These are phyloP conservation scores for Brachystomella parvula DNA, from an alignment of 1,140 invertebrate genomes.

Conservation along the genomic window DNA sequence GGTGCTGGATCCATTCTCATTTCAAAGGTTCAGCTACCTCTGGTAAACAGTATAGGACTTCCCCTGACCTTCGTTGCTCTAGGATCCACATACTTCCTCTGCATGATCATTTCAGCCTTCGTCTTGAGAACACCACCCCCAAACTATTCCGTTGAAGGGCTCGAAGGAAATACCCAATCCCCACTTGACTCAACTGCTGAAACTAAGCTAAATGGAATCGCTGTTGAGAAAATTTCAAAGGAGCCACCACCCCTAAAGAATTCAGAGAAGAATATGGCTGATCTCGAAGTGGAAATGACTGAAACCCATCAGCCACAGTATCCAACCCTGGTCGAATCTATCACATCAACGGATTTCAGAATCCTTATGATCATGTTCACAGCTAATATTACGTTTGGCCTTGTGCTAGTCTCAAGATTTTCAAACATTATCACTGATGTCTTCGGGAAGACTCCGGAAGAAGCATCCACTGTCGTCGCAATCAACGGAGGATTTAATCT, in stretches of 20 bases:
- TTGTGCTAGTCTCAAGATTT: conserved; percentile 25
- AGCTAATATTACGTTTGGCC: conserved; percentile 28
- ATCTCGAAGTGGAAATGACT: conserved; percentile 12
- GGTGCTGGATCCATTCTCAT: conserved; percentile 32
- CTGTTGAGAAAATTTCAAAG: not conserved
- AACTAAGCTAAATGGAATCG: no score
- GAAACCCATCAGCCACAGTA: not conserved
- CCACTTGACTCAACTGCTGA: no score
- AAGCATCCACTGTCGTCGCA: conserved; percentile 29
- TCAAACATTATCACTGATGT: conserved; percentile 34
- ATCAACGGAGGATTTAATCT: conserved; percentile 36
- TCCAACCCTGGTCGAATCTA: conserved; percentile 25
- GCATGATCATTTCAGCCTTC: conserved; percentile 21
- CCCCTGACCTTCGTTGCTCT: conserved; percentile 30
- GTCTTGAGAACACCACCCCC: conserved; percentile 29
- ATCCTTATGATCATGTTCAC: conserved; percentile 30
- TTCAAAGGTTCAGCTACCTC: conserved; percentile 20
- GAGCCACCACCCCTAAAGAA: no score
- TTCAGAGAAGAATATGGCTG: not conserved
- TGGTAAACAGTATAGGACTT: conserved; percentile 21
- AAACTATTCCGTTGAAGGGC: conserved; percentile 1
- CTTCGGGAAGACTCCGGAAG: conserved; percentile 18
- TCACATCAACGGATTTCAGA: conserved; percentile 23
- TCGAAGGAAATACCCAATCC: no score
- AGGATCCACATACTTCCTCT: conserved; percentile 22